A percentile compares a stretch with the other conserved stretches of the same genome.
These are phyloP conservation scores for Gymnoscelis rufifasciata DNA, from an alignment of 2,888 invertebrate species.

Conservation along the genomic window DNA sequence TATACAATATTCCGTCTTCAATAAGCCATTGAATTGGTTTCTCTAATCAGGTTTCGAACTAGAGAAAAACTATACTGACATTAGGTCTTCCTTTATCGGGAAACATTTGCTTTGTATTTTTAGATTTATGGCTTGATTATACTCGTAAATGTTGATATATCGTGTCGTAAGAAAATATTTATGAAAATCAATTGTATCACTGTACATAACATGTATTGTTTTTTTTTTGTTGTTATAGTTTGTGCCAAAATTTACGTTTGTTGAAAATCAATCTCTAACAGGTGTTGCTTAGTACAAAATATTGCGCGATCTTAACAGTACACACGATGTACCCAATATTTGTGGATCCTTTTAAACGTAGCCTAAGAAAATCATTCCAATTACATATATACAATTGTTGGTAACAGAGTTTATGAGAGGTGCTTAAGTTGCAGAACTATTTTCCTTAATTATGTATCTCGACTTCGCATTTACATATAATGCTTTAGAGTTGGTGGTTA, in stretches of 20 bases:
- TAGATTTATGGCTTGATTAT: slow-evolving; percentile 18
- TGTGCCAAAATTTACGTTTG: slow-evolving; percentile 44
- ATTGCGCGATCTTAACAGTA: slow-evolving; percentile 12
- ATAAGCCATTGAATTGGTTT: not conserved
- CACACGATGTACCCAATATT: slow-evolving; percentile 29
- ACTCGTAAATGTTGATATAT: slow-evolving; percentile 28
- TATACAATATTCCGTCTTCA: not conserved
- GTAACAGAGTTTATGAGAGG: slow-evolving; percentile 10
- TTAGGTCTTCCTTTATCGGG: slow-evolving; percentile 7
- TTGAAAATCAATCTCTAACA: slow-evolving; percentile 19
- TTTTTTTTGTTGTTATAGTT: slow-evolving; percentile 22
- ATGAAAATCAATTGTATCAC: slow-evolving; percentile 23
- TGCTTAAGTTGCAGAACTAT: slow-evolving; percentile 13
- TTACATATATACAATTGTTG: slow-evolving; percentile 14
- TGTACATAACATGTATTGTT: slow-evolving; percentile 21
- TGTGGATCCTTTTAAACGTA: slow-evolving; percentile 37
- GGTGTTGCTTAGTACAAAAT: slow-evolving; percentile 4
- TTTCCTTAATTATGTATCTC: slow-evolving; percentile 3
- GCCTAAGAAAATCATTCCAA: slow-evolving; percentile 38
- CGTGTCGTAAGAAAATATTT: slow-evolving; percentile 29
- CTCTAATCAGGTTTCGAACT: not conserved
- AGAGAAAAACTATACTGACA: not conserved
- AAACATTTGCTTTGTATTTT: not conserved
- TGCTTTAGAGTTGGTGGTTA: not conserved
- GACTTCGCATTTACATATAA: slow-evolving; percentile 10